Evolutionary conservation across 2,113 vertebrate species (phyloP), one percentile per base, ranked within the genome.

Genomic region (Dipodomys ordii): DNA sequence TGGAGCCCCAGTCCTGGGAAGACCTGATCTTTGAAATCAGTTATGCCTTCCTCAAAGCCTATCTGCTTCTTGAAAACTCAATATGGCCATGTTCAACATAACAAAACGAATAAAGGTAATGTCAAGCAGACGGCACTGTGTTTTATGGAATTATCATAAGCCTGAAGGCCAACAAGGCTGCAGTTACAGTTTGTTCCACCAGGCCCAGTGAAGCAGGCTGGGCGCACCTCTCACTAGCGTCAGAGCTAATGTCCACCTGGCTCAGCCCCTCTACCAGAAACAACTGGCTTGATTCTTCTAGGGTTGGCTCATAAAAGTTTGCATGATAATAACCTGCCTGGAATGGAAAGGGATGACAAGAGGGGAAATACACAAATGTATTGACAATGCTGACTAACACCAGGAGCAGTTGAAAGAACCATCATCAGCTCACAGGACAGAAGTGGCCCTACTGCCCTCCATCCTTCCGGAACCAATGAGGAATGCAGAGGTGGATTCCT

Each of bases 231-330:
- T 82, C n/a, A 4, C 30, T 74, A 65, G 2, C 1, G 8, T 18
- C 71, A 77, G 90, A 78, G 32, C 10, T 64, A 27, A 28, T 64
- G 64, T 32, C 28, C 25, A 64, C 39, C 68, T 22, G 68, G 62
- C 78, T 65, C 25, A 10, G 65, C n/a, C 73, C n/a, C 30, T 93
- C 76, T 35, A 53, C 57, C 53, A 78, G 32, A 93, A 82, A 88
- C 46, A 44, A 88, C 28, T 74, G 13, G 39, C 4, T 39, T 39
- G 28, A 32, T 23, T 88, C 39, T 87, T 46, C 12, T 7, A 62
- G 72, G 25, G 23, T 87, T 78, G 88, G 82, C 94, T 69, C 64
- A 46, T 64, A 77, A 94, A 95, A 95, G 39, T 62, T 53, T 83
- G 3, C 28, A 27, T 18, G 13, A 82, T 93, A 60, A 80, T 90